phyloP scores from a whole-genome alignment of 2,888 invertebrate genomes.

The Panzeria rudis region DNA sequence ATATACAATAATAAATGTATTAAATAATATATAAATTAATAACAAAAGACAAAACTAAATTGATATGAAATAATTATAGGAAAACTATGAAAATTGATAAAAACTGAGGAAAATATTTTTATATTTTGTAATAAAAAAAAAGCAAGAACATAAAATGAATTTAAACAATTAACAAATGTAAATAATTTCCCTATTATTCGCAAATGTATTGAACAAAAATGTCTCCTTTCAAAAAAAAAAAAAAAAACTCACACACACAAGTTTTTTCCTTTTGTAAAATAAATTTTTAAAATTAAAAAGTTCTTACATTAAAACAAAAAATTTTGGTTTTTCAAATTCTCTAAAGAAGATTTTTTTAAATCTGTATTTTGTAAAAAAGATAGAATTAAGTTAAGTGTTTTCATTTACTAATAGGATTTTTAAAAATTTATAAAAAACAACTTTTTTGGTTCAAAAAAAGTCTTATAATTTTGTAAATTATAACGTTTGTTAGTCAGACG shows the following conservation, averaged over 20 bases:
- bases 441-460: slow-evolving; percentile 6
- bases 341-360: background rate
- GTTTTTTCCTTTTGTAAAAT: slow-evolving; percentile 53
- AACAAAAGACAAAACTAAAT: slow-evolving; percentile 50
- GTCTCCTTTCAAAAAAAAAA: background rate
- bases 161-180: slow-evolving; percentile 50
- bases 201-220: background rate
- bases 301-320: background rate
- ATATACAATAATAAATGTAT: slow-evolving; percentile 58
- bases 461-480: slow-evolving; percentile 76
- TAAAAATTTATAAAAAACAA: background rate
- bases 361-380: slow-evolving; percentile 5
- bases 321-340: background rate
- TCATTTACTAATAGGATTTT: slow-evolving; percentile 8
- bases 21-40: slow-evolving; percentile 45
- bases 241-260: slow-evolving; percentile 61
- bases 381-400: slow-evolving; percentile 26
- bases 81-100: slow-evolving; percentile 38
- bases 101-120: slow-evolving; percentile 56
- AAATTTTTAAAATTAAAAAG: slow-evolving; percentile 17
- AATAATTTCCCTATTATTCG: slow-evolving; percentile 44
- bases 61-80: slow-evolving; percentile 21
- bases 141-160: slow-evolving; percentile 46
- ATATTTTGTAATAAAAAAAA: slow-evolving; percentile 66
- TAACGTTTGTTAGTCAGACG: slow-evolving; percentile 75